These are phyloP conservation scores for Drosophila ustulata DNA, from an alignment of 2,888 invertebrate genomes.

Conservation along the genomic window DNA sequence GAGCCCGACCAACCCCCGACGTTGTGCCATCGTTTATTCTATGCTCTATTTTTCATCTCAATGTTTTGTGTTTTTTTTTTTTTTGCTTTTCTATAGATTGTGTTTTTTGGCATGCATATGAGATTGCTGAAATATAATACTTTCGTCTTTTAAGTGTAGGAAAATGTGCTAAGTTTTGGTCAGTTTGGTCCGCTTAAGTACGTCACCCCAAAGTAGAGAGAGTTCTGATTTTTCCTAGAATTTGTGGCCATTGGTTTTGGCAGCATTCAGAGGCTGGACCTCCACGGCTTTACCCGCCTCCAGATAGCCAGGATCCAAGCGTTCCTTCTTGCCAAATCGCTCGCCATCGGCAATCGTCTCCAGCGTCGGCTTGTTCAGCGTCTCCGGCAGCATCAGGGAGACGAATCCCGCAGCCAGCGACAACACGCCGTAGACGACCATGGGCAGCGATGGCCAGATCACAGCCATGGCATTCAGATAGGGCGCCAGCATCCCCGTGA, in stretches of 20 bases:
- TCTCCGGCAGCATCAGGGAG: conserved; percentile 91
- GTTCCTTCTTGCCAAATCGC: conserved; percentile 86
- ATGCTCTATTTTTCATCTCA: conserved; percentile 12
- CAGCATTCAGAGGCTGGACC: conserved; percentile 65
- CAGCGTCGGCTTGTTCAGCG: conserved; percentile 90
- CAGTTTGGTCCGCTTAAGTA: conserved; percentile 13
- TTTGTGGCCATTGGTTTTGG: conserved; percentile 43
- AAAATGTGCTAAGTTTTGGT: conserved; percentile 22
- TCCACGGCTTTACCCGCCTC: conserved; percentile 70
- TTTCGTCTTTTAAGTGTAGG: conserved; percentile 50
- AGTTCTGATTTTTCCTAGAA: conserved; percentile 27
- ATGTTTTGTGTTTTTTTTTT: not conserved
- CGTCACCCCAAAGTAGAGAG: not conserved
- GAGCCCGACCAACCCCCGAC: not conserved
- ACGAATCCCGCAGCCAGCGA: conserved; percentile 90
- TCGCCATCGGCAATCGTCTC: conserved; percentile 94
- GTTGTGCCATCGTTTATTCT: conserved; percentile 6
- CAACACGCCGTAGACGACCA: conserved; percentile 90
- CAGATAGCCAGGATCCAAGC: conserved; percentile 49
- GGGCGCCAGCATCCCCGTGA: conserved; percentile 89
- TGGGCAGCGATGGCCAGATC: conserved; percentile 88
- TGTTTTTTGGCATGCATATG: conserved; percentile 62
- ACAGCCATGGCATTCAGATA: conserved; percentile 90
- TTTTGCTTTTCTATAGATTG: not conserved
- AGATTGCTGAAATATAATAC: conserved; percentile 72